Evolutionary conservation across 2,113 vertebrate genomes (phyloP).

Genomic region (Myrmecophaga tridactyla): DNA sequence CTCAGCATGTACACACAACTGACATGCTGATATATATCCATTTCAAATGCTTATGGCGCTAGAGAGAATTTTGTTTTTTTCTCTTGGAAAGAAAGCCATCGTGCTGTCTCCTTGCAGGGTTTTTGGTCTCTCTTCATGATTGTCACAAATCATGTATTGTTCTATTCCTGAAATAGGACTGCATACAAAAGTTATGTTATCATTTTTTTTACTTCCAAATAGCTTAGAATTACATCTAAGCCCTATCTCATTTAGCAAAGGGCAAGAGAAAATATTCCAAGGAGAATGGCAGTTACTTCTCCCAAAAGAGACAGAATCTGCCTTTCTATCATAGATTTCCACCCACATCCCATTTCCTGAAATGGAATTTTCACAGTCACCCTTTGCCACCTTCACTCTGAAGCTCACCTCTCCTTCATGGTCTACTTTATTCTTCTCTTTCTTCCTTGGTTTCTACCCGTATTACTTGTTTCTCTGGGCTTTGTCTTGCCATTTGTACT

Average conservation of each 20-base stretch:
- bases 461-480: too few relatives aligned
- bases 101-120: neutral
- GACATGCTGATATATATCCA: neutral
- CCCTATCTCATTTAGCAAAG: neutral
- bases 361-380: neutral
- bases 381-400: neutral
- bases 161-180: neutral
- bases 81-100: neutral
- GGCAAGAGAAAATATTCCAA: neutral
- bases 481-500: neutral
- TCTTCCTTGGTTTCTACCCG: neutral
- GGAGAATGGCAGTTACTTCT: neutral
- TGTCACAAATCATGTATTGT: neutral
- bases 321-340: neutral
- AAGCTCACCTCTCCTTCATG: neutral
- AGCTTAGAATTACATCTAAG: neutral
- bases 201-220: neutral
- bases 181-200: neutral
- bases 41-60: neutral
- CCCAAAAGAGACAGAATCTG: neutral
- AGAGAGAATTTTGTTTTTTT: too few relatives aligned
- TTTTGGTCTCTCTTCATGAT: neutral
- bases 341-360: neutral
- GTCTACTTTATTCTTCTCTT: neutral
- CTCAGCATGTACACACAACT: neutral